phyloP scores from a whole-genome alignment of 2,888 invertebrate species.

The Cylloceria caligata region DNA sequence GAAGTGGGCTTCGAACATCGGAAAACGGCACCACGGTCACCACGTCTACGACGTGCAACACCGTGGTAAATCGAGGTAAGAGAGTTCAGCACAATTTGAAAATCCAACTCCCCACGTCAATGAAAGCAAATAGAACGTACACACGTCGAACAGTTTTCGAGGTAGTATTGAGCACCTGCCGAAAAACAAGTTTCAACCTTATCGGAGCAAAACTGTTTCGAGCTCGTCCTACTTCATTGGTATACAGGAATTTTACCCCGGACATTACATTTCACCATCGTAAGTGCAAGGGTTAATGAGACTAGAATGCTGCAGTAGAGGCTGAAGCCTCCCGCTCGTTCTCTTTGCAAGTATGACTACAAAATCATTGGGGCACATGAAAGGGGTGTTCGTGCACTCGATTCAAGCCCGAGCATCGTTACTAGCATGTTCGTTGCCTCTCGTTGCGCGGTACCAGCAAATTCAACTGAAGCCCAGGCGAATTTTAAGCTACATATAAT shows the following conservation, averaged over 20 bases:
- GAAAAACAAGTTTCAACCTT: constrained; percentile 52
- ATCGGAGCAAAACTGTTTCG: constrained; percentile 33
- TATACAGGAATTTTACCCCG: constrained; percentile 20
- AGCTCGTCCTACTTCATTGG: constrained; percentile 5
- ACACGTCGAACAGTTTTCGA: constrained; percentile 63
- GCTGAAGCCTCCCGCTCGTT: not conserved
- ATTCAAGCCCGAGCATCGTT: constrained; percentile 52
- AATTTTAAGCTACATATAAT: constrained; percentile 58
- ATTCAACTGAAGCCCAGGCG: constrained; percentile 38
- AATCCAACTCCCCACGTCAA: not conserved
- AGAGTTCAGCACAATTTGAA: constrained; percentile 33
- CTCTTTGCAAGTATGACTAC: not conserved
- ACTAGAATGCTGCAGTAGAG: not conserved
- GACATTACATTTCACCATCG: constrained; percentile 18
- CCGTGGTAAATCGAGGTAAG: constrained; percentile 64
- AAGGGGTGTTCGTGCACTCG: constrained; percentile 30
- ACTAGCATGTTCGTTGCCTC: constrained; percentile 40
- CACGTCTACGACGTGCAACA: constrained; percentile 56
- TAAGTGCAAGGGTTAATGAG: constrained; percentile 16
- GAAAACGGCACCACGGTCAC: too few relatives aligned
- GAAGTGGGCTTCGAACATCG: constrained; percentile 28
- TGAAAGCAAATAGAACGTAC: constrained; percentile 8
- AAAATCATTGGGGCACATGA: constrained; percentile 39
- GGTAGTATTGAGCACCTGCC: constrained; percentile 13
- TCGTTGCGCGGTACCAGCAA: constrained; percentile 38